Evolutionary conservation across 1,140 invertebrate species (phyloP).

Genomic region (Dreissena rostriformis): DNA sequence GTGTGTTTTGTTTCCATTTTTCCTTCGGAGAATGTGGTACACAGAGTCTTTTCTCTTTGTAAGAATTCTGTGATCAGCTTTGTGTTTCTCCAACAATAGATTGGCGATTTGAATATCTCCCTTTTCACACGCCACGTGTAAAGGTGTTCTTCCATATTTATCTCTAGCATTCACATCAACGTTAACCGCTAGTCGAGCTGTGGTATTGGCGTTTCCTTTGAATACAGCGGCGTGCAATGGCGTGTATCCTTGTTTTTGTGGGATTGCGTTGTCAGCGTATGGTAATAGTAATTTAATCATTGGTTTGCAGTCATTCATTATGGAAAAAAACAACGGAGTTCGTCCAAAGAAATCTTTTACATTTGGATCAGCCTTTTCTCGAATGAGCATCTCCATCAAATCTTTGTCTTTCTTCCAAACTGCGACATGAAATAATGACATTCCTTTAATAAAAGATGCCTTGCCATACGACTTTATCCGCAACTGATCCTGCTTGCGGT

Average conservation of each 20-base stretch:
- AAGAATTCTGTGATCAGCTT: neutral
- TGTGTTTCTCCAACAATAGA: slow-evolving; percentile 2
- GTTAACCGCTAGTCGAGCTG: neutral
- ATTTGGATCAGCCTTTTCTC: slow-evolving; percentile 12
- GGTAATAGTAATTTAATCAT: no score
- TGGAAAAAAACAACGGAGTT: slow-evolving; percentile 13
- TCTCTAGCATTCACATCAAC: slow-evolving; percentile 19
- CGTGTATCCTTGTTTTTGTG: slow-evolving; percentile 45
- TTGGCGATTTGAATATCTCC: slow-evolving; percentile 9
- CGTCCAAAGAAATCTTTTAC: slow-evolving; percentile 8
- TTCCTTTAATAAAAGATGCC: neutral
- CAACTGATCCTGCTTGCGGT: neutral
- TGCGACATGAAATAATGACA: slow-evolving; percentile 16
- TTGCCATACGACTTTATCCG: neutral
- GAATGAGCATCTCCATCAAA: neutral
- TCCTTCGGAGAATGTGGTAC: slow-evolving; percentile 4
- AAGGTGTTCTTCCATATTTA: slow-evolving; percentile 43
- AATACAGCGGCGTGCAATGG: slow-evolving; percentile 41
- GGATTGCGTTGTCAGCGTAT: neutral
- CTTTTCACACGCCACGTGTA: slow-evolving; percentile 47
- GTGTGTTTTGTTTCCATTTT: neutral
- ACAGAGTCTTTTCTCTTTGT: slow-evolving; percentile 10
- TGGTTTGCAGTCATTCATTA: neutral
- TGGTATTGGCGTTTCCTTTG: neutral
- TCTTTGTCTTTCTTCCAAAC: slow-evolving; percentile 13